These are phyloP conservation scores for Archocentrus centrarchus DNA, from an alignment of 2,113 vertebrate genomes.

Conservation along the genomic window DNA sequence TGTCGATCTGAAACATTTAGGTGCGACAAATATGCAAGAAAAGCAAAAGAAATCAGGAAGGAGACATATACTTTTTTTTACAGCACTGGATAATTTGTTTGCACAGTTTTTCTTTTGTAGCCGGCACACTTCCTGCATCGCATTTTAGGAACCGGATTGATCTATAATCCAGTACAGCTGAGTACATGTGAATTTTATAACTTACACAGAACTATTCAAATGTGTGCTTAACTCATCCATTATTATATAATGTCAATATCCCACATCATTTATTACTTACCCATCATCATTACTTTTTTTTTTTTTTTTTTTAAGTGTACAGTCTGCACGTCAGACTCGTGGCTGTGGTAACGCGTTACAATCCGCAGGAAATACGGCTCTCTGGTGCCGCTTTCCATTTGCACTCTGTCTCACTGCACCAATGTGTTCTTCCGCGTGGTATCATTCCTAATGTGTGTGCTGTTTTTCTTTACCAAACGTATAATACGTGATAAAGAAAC, in stretches of 20 bases:
- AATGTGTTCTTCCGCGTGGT: constrained; percentile 65
- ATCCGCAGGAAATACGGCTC: not conserved
- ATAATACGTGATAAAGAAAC: not conserved
- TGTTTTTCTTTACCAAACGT: not conserved
- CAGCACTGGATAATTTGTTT: not conserved
- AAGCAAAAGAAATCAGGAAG: no score
- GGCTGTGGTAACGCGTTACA: not conserved
- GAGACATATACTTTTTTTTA: no score
- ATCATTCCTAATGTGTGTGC: not conserved
- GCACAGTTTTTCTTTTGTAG: not conserved
- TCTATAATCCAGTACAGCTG: not conserved
- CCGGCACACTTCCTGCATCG: not conserved
- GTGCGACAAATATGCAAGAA: not conserved
- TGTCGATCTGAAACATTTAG: not conserved
- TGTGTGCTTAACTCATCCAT: not conserved
- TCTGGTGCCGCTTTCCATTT: not conserved
- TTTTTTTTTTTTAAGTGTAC: not conserved
- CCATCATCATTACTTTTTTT: no score
- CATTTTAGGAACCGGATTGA: not conserved
- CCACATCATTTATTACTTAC: not conserved
- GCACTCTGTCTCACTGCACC: constrained; percentile 45
- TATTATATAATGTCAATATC: not conserved
- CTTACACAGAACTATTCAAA: not conserved
- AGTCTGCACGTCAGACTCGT: not conserved
- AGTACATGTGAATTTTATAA: not conserved